A percentile compares a stretch with the other conserved stretches of the same genome.
Evolutionary conservation across 2,113 vertebrate species (phyloP).

Genomic region (Phyllostomus hastatus): DNA sequence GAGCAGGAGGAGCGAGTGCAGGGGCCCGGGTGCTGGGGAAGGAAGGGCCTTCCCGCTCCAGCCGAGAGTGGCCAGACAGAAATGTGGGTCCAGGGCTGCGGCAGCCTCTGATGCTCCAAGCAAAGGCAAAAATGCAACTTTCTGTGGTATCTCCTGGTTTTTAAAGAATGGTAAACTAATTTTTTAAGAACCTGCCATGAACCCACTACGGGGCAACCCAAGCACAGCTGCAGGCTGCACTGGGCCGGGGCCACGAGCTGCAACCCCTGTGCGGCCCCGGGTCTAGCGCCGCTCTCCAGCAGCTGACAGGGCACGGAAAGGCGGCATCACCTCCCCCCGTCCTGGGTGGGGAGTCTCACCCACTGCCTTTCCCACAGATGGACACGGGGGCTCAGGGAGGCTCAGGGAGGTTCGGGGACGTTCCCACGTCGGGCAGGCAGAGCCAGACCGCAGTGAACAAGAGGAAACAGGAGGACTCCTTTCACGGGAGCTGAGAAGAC

Average conservation of each 20-base stretch:
- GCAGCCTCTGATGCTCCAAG: neutral
- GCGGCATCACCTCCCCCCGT: neutral
- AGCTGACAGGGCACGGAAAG: fast-evolving
- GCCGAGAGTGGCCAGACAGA: neutral
- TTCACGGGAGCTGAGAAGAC: fast-evolving
- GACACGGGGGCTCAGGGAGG: neutral
- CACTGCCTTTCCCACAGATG: neutral
- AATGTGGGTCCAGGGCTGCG: neutral
- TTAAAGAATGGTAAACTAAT: neutral
- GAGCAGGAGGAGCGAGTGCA: neutral
- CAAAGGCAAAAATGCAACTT: neutral
- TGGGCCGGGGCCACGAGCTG: neutral
- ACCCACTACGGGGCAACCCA: neutral
- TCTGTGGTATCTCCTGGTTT: neutral
- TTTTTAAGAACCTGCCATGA: neutral
- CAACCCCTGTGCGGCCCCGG: fast-evolving
- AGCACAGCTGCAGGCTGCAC: neutral
- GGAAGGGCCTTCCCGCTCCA: neutral
- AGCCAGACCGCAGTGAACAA: neutral
- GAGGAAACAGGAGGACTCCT: neutral
- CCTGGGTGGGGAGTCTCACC: neutral
- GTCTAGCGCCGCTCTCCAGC: neutral
- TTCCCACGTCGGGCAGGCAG: neutral
- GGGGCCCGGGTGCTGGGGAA: neutral
- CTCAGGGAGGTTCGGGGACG: neutral